Evolutionary conservation across 2,113 vertebrate genomes (phyloP).

Genomic region (Elephantulus edwardii): DNA sequence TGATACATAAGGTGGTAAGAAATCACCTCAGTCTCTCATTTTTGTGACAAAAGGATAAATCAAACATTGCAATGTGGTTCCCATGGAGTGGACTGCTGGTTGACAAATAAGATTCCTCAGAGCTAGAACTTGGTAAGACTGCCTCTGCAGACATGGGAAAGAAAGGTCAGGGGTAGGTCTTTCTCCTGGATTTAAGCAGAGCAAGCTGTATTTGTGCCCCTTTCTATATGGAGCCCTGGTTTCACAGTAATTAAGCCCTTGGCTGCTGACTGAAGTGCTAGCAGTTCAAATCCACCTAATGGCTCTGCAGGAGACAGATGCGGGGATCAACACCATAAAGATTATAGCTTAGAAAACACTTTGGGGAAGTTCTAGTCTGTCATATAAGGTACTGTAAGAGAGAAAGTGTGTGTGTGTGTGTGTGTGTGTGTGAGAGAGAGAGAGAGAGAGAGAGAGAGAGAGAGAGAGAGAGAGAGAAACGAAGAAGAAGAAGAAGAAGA

Average conservation of each 20-base stretch:
- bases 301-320: too few relatives aligned
- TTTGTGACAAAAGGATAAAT: conserved; percentile 16
- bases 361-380: not conserved
- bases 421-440: too few relatives aligned
- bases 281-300: not conserved
- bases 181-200: not conserved
- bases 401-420: not conserved
- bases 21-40: conserved; percentile 50
- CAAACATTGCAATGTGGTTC: not conserved
- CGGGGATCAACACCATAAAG: not conserved
- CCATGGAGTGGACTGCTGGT: not conserved
- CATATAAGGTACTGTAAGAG: not conserved
- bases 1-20: not conserved
- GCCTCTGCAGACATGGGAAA: not conserved
- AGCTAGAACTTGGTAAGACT: not conserved
- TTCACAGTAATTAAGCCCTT: not conserved
- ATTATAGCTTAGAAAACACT: not conserved
- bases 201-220: not conserved
- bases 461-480: too few relatives aligned
- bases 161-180: too few relatives aligned
- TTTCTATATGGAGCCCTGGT: not conserved
- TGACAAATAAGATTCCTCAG: conserved; percentile 14
- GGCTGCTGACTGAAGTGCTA: not conserved
- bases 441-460: too few relatives aligned
- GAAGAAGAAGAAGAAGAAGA: too few relatives aligned